Evolutionary conservation across 1,140 invertebrate species (phyloP), one percentile per base, ranked within the genome.

Genomic region (Hyposmocoma kahamanoa): DNA sequence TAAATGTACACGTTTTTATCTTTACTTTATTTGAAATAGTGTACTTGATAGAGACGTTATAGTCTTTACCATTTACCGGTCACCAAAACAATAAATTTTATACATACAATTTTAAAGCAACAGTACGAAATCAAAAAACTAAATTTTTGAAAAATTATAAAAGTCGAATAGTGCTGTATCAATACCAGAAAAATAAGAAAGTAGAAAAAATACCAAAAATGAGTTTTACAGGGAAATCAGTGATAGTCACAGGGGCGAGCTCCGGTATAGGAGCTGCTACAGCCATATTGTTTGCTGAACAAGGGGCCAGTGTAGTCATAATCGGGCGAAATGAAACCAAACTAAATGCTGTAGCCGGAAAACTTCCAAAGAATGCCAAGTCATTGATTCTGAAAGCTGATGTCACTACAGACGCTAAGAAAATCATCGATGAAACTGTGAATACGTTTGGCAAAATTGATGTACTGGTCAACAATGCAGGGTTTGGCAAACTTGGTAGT

Each of bases 221-320:
- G 58, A 57, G 34, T 42, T 59, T 56, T 22, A 28, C 22, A 13
- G 87, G 84, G 10, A 91, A 91, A 85, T 90, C 92, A 6, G 86
- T 91, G 0, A 63, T 92, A 11, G 88, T 92, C 42, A 92, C 91
- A 2, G 95, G 95, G 41, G 94, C 94, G 0, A 95, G 93, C 70
- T 94, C 93, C 17, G 95, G 95, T 4, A 96, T 97, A 56, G 95
- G 95, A 34, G 90, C 91, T 15, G 91, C 90, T 1, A 92, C 93
- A 11, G 94, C 94, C 0, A 59, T 92, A 36, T 84, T 91, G 34
- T 89, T 97, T 57, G 90, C 94, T 3, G 87, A 90, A 42, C 79
- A 93, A 21, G 93, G 93, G 2, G 94, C 93, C 0, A 85, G 59
- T 0, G 68, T 95, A 1, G 86, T 86, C 0, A 56, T 97, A 10